Base-by-base conservation (phyloP, 2,113 vertebrate genomes). In the Paradoxurus hermaphroditus region DNA sequence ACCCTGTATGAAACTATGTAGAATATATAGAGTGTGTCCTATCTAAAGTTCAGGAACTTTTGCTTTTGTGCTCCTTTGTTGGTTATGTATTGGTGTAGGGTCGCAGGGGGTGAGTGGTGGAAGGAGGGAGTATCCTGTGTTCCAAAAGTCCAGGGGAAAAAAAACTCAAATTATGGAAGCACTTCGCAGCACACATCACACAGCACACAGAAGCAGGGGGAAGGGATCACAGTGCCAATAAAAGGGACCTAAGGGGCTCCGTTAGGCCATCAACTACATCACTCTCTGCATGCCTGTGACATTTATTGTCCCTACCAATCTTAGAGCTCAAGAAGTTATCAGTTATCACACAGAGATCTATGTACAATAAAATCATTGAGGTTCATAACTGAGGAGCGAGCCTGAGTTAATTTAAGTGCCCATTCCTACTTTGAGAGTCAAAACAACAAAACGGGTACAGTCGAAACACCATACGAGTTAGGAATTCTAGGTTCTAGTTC, bases 351-450 rank as follows among this genome's bases (percentile, higher is more conserved):
- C 46, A 79, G 49, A 62, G 23, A 16, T 49, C 9, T 36, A 51
- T 36, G 10, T 65, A 13, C n/a, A 79, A 59, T 44, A 88, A 92
- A 91, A 34, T 62, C 44, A 4, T 75, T 59, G 6, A 91, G 27
- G 14, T 44, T 94, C 67, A 91, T 73, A 77, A 77, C 19, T 39
- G 3, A 63, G 51, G 7, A 36, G 18, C 8, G 7, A 36, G 18
- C 8, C 5, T n/a, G 19, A 97, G 53, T 73, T 56, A 90, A 89
- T 72, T 89, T 72, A 86, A 89, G 63, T 44, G 15, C 18, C 90
- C 39, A 82, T 0, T 15, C 29, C 44, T 79, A 56, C 10, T 79
- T 63, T 89, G 11, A 11, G 0, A 21, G 36, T 56, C 53, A 79
- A 41, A 78, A 78, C 78, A 85, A 72, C 62, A 85, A 90, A 65